Evolutionary conservation across 2,113 vertebrate species (phyloP), one percentile per base, ranked within the genome.

Genomic region (Mionectes macconnelli): DNA sequence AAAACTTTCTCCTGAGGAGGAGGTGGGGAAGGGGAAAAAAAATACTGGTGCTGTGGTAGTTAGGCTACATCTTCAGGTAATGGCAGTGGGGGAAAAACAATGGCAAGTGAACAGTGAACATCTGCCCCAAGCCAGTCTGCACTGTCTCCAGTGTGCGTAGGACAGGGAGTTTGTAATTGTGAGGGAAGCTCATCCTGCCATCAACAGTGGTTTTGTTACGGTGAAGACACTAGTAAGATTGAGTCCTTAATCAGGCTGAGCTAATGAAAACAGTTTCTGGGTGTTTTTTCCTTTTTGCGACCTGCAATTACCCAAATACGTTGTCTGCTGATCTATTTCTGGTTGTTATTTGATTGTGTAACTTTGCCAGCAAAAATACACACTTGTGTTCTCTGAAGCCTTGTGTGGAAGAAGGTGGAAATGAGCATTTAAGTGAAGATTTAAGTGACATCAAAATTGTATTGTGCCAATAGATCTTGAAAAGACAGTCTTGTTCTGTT

Each of bases 191-290:
- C 0, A 1, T 44, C 50, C 39, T 80, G 60, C 44, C 3, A 1
- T 93, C 55, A 66, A 33, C 64, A 60, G 60, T 62, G 44, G 8
- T 53, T 90, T 94, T 74, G 55, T 75, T 85, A 40, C 4, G 77
- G 56, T 87, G 72, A 72, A 72, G 66, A 47, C 31, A 77, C 35
- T 37, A 27, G 56, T 37, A 63, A 55, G 78, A 63, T 30, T 31
- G 47, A 78, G 72, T 47, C 70, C 63, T 87, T 93, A 73, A 93
- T 87, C 37, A 64, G 59, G 25, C 55, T 13, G 27, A 91, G 75
- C 37, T 67, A 92, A 82, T 81, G 83, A 84, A 91, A 87, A 50
- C 22, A 75, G 47, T 91, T 95, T 76, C 55, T 67, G 40, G 35
- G 74, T 66, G 24, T 33, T 56, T 86, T 70, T 87, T 73, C 72